Conservation (phyloP, 2,113 vertebrate species). For the Bombycilla garrulus region DNA sequence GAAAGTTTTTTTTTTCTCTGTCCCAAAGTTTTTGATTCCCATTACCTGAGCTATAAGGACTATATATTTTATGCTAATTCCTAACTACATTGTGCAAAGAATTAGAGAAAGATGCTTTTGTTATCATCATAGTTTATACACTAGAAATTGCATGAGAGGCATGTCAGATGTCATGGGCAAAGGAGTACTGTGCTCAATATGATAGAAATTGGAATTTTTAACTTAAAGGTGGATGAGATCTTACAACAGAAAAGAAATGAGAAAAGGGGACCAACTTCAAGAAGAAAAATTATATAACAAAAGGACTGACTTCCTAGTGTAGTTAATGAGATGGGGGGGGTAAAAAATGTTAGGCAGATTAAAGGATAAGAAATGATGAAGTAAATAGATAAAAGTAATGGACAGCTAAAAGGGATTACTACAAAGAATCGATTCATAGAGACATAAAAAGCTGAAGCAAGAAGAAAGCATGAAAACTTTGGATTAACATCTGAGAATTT, state of each 20-base stretch:
- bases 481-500: conserved; percentile 22
- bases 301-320: neutral
- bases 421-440: neutral
- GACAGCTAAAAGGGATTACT: conserved; percentile 28
- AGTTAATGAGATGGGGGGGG: neutral
- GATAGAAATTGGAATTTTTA: neutral
- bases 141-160: neutral
- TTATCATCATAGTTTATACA: neutral
- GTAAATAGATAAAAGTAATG: conserved; percentile 27
- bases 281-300: neutral
- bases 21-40: neutral
- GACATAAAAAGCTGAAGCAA: neutral
- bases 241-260: neutral
- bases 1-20: neutral
- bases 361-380: conserved; percentile 45
- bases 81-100: neutral
- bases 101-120: neutral
- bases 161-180: neutral
- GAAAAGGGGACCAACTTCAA: neutral
- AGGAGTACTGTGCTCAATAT: neutral
- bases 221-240: neutral
- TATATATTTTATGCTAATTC: neutral
- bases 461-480: neutral
- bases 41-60: neutral
- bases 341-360: conserved; percentile 29